A percentile compares a stretch with the other conserved stretches of the same genome.
phyloP scores from a whole-genome alignment of 2,888 invertebrate species.

The Agriopis aurantiaria region DNA sequence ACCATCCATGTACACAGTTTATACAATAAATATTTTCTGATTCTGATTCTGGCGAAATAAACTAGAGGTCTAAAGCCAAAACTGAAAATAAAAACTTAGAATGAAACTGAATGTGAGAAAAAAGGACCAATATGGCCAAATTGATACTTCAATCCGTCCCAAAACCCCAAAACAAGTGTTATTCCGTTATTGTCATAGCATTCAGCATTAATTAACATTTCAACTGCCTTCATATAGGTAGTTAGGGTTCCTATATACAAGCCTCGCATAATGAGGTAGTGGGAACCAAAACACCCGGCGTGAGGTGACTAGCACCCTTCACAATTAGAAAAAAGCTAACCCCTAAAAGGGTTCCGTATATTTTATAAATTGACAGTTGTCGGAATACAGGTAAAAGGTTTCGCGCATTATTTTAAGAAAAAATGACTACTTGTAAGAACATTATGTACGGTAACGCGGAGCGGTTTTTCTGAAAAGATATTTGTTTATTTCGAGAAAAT shows the following conservation, averaged over 20 bases:
- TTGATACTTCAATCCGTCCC: no score
- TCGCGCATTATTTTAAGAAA: slow-evolving; percentile 18
- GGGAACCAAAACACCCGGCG: slow-evolving; percentile 26
- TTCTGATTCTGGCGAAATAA: no score
- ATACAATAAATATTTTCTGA: no score
- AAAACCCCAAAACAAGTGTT: neutral
- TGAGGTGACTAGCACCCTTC: slow-evolving; percentile 26
- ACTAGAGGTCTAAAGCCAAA: no score
- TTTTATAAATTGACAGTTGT: slow-evolving; percentile 14
- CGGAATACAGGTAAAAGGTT: slow-evolving; percentile 11
- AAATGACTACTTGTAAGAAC: slow-evolving; percentile 2
- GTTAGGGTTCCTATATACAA: slow-evolving; percentile 16
- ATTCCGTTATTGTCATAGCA: slow-evolving; percentile 20
- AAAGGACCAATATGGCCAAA: no score
- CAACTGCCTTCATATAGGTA: slow-evolving; percentile 7
- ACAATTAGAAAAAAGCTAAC: slow-evolving; percentile 30
- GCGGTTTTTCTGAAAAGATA: neutral
- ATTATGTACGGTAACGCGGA: neutral
- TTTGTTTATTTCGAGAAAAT: slow-evolving; percentile 19
- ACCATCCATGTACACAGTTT: no score
- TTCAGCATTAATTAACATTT: slow-evolving; percentile 28
- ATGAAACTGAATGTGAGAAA: no score
- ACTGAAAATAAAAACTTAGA: no score
- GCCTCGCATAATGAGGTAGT: slow-evolving; percentile 26
- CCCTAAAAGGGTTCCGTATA: slow-evolving; percentile 20